These are phyloP conservation scores for Varanus komodoensis DNA, from an alignment of 2,113 vertebrate genomes.

Conservation along the genomic window DNA sequence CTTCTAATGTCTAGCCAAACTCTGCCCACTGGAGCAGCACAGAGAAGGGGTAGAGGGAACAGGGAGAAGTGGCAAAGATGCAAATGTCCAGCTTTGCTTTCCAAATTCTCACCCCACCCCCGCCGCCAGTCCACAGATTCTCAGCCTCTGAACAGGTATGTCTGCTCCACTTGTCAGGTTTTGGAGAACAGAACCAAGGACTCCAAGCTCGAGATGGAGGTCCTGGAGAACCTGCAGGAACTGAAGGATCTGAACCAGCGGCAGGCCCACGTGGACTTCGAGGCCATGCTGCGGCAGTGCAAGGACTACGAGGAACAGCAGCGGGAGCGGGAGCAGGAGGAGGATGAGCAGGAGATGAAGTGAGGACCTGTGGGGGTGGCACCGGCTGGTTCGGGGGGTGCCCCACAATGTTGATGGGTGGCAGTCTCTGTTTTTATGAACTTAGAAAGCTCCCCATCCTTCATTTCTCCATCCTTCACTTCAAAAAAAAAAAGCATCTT, in stretches of 20 bases:
- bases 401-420: no score
- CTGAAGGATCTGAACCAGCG: conserved; percentile 97
- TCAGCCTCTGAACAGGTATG: rapidly evolving
- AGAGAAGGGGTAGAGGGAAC: neutral
- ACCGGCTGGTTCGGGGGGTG: no score
- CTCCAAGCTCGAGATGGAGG: conserved; percentile 98
- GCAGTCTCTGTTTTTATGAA: no score
- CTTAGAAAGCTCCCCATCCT: no score
- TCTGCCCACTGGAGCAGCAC: neutral
- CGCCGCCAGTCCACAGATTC: no score
- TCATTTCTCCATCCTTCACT: no score
- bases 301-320: conserved; percentile 83
- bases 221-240: conserved; percentile 96
- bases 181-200: conserved; percentile 96
- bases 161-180: conserved; percentile 77
- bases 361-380: conserved; percentile 68
- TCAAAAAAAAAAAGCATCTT: no score
- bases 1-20: no score
- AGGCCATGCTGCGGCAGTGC: conserved; percentile 87
- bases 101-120: neutral
- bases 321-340: conserved; percentile 83
- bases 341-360: conserved; percentile 90
- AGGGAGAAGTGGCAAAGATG: neutral
- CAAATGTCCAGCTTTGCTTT: neutral
- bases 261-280: conserved; percentile 94